Evolutionary conservation across 2,113 vertebrate genomes (phyloP).

Genomic region (Atrichornis clamosus): DNA sequence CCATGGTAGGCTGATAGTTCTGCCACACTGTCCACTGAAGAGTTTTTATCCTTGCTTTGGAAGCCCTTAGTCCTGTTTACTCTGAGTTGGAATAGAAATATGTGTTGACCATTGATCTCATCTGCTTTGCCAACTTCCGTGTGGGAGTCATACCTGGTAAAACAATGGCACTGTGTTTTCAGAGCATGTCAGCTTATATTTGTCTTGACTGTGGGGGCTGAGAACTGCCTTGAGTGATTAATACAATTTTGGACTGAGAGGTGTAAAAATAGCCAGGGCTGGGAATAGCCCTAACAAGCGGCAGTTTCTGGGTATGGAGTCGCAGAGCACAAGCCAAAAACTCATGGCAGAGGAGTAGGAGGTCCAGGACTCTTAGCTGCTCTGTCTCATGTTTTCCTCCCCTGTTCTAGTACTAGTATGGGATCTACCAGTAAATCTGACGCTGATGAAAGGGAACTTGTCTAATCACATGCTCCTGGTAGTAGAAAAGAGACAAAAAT

Average conservation of each 20-base stretch:
- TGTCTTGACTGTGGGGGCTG: not conserved
- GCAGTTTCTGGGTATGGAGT: not conserved
- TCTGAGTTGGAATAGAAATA: not conserved
- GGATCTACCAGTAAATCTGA: not conserved
- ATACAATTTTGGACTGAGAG: not conserved
- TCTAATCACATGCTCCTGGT: not conserved
- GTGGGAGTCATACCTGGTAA: not conserved
- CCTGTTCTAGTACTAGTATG: not conserved
- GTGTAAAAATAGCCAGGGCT: not conserved
- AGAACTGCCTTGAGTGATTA: not conserved
- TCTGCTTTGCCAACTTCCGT: not conserved
- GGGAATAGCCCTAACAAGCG: not conserved
- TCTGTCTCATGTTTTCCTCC: not conserved
- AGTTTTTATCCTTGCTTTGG: not conserved
- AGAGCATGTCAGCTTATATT: not conserved
- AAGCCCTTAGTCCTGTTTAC: not conserved
- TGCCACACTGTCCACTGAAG: not conserved
- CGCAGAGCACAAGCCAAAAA: not conserved
- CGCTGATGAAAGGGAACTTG: not conserved
- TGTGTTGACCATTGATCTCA: not conserved
- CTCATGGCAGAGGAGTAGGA: too few relatives aligned
- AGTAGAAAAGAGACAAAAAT: not conserved
- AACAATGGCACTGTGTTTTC: conserved; percentile 3
- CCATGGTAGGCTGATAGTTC: not conserved
- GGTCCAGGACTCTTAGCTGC: not conserved